Evolutionary conservation across 2,888 invertebrate species (phyloP).

Genomic region (Cotesia congregata): DNA sequence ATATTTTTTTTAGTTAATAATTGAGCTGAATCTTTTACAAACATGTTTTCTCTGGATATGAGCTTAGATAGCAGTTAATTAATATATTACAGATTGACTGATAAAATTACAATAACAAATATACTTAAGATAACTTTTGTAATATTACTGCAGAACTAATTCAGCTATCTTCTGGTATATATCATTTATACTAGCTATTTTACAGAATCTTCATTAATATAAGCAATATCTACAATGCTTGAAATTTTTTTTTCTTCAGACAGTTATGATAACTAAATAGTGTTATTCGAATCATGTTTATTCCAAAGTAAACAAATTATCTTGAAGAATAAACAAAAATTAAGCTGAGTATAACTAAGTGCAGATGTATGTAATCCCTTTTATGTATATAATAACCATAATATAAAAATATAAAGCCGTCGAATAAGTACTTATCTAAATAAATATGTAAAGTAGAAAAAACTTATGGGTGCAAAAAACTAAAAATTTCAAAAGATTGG

Average conservation of each 20-base stretch:
- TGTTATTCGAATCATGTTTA: no score
- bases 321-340: no score
- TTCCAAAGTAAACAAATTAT: no score
- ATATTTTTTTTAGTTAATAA: background rate
- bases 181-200: background rate
- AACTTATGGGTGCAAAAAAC: no score
- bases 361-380: no score
- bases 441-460: no score
- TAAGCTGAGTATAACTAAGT: no score
- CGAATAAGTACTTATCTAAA: no score
- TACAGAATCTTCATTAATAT: background rate
- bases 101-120: slow-evolving; percentile 65
- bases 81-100: slow-evolving; percentile 49
- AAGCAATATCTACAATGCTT: background rate
- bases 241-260: background rate
- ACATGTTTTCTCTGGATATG: background rate
- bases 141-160: background rate
- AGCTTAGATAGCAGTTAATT: background rate
- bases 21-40: background rate
- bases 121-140: slow-evolving; percentile 40
- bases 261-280: no score
- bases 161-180: background rate
- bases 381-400: no score
- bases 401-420: no score
- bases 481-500: no score